These are phyloP conservation scores for Macropodus opercularis DNA, from an alignment of 2,797 vertebrate species.

Conservation along the genomic window DNA sequence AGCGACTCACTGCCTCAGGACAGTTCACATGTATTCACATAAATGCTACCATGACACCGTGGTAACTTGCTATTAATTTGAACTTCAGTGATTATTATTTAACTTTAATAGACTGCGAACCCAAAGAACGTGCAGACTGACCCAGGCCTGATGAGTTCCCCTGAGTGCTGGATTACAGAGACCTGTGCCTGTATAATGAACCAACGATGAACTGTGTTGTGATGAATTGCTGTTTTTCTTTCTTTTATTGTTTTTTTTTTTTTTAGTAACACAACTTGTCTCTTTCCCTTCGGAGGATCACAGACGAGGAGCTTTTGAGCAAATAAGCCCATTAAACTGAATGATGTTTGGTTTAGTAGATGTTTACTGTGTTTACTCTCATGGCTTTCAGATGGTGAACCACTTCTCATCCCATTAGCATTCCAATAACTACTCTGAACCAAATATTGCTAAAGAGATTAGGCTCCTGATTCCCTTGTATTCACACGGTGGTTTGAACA, in stretches of 20 bases:
- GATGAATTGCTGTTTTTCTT: constrained; percentile 43
- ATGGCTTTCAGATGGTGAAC: constrained; percentile 40
- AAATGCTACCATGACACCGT: background rate
- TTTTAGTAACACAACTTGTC: no score
- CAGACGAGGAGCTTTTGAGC: constrained; percentile 70
- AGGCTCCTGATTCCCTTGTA: constrained; percentile 52
- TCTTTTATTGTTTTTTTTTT: constrained; percentile 27
- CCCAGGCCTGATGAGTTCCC: constrained; percentile 34
- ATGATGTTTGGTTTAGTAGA: constrained; percentile 41
- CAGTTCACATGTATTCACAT: constrained; percentile 2
- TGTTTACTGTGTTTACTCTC: constrained; percentile 75
- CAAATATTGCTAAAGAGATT: constrained; percentile 78
- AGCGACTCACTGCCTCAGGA: constrained; percentile 34
- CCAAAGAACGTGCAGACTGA: constrained; percentile 48
- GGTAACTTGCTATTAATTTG: constrained; percentile 14
- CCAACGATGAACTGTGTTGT: constrained; percentile 59
- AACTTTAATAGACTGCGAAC: constrained; percentile 23
- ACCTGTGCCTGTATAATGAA: constrained; percentile 72
- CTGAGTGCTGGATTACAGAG: constrained; percentile 59
- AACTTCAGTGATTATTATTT: background rate
- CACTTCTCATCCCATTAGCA: constrained; percentile 62
- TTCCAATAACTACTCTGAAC: constrained; percentile 76
- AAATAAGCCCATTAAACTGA: constrained; percentile 48
- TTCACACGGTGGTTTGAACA: constrained; percentile 37
- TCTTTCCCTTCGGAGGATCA: constrained; percentile 47